Percentiles rank a stretch among this genome's conserved stretches.
phyloP scores from a whole-genome alignment of 1,140 invertebrate species.

The Apis mellifera region DNA sequence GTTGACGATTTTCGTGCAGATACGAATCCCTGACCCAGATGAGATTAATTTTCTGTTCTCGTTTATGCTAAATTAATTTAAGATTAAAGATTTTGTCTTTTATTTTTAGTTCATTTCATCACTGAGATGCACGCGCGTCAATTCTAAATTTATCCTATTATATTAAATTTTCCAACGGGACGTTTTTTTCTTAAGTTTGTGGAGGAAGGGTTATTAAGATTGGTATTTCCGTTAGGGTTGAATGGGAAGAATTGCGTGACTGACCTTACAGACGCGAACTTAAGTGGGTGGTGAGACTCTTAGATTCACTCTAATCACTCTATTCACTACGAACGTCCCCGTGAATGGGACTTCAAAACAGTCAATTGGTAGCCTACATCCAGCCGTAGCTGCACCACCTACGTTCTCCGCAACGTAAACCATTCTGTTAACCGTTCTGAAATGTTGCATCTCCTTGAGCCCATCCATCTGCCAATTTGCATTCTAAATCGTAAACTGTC shows the following conservation, averaged over 20 bases:
- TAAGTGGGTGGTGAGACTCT: slow-evolving; percentile 16
- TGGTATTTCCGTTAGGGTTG: background rate
- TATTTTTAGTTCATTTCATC: background rate
- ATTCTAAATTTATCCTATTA: background rate
- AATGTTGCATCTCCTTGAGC: background rate
- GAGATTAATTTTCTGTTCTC: background rate
- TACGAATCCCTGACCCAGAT: background rate
- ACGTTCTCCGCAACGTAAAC: background rate
- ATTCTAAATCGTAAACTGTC: background rate
- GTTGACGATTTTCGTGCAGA: slow-evolving; percentile 26
- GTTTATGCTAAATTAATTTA: background rate
- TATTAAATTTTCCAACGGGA: background rate
- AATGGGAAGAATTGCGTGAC: slow-evolving; percentile 14
- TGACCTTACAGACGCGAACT: slow-evolving; percentile 1
- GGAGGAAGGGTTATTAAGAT: background rate
- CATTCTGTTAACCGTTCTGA: background rate
- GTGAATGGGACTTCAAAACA: slow-evolving; percentile 17
- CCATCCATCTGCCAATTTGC: background rate
- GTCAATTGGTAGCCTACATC: slow-evolving; percentile 21
- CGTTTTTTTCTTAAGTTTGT: background rate
- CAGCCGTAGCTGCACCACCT: background rate
- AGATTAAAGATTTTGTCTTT: background rate
- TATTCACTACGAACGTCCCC: slow-evolving; percentile 3
- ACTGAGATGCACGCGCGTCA: background rate
- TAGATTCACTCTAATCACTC: slow-evolving; percentile 16